phyloP scores from a whole-genome alignment of 2,797 vertebrate genomes.

The Apogon talboti region DNA sequence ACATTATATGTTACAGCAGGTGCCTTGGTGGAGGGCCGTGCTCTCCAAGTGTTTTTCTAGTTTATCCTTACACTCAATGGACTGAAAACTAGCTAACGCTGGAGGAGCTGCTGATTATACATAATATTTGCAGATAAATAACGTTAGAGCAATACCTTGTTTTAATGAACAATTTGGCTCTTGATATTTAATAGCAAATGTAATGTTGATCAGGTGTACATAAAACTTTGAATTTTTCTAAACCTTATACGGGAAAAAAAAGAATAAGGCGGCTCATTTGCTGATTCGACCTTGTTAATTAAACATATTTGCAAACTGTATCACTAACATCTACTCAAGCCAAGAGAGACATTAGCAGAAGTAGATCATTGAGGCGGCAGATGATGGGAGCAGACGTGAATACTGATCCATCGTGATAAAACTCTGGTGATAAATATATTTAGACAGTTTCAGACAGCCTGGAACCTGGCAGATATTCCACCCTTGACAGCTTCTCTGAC shows the following conservation, averaged over 20 bases:
- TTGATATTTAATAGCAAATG: too few relatives aligned
- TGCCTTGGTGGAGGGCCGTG: too few relatives aligned
- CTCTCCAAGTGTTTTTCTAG: too few relatives aligned
- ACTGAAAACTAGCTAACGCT: too few relatives aligned
- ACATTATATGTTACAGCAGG: too few relatives aligned
- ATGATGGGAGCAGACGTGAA: conserved; percentile 16
- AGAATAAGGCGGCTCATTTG: not conserved
- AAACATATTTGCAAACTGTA: not conserved
- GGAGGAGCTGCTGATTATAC: too few relatives aligned
- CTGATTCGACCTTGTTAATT: not conserved
- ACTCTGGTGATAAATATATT: conserved; percentile 30
- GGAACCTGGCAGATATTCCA: conserved; percentile 10
- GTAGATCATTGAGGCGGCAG: not conserved
- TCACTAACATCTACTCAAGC: conserved; percentile 2
- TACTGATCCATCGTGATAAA: conserved; percentile 14
- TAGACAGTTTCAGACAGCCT: conserved; percentile 24
- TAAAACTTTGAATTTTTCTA: not conserved
- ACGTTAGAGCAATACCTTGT: too few relatives aligned
- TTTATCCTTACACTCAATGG: too few relatives aligned
- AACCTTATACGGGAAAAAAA: not conserved
- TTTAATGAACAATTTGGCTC: too few relatives aligned
- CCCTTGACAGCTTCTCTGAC: conserved; percentile 2
- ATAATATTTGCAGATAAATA: too few relatives aligned
- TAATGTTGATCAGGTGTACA: not conserved
- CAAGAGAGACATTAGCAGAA: not conserved